Evolutionary conservation across 2,113 vertebrate species (phyloP), one percentile per base, ranked within the genome.

Genomic region (Apodemus sylvaticus): DNA sequence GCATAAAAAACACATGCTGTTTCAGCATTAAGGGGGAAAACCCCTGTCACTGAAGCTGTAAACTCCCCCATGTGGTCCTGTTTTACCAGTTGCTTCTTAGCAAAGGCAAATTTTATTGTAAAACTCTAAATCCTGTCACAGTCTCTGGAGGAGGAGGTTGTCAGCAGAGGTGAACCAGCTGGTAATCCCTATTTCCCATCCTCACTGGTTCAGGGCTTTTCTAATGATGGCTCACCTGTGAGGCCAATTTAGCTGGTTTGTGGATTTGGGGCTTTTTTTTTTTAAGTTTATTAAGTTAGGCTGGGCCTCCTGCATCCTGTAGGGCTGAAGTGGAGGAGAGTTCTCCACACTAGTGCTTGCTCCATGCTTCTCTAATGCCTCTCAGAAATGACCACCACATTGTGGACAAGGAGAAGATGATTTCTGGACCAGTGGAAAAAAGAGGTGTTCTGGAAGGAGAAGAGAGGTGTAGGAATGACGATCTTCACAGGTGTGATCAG

Each of bases 1-100:
- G 87, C 74, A 86, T 95, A 97, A 96, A 94, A 95, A 94, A 58
- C 85, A 92, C 95, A 97, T 96, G 96, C 95, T 96, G 76, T 86
- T 93, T 97, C 93, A 97, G 96, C 96, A 96, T 96, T 93, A 4
- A 94, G 70, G 86, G 55, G 45, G 85, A 68, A 90, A 94, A 96
- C 85, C 58, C 90, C 73, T 48, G 48, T 96, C 93, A 76, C 95
- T 94, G 45, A 97, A 93, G 96, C 86, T 73, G 71, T 83, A 90
- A 53, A 77, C 70, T 88, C 70, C 45, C 82, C 81, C 77, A 39
- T 70, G 88, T 86, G 81, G 73, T 92, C 95, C 96, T 96, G 55
- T 96, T 94, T 95, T 94, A 89, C 93, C 96, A 95, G 89, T 96
- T 93, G 91, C 62, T 8, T 97, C 93, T 94, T 94, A 89, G 95